Evolutionary conservation across 2,888 invertebrate species (phyloP).

Genomic region (Lottia gigantea): DNA sequence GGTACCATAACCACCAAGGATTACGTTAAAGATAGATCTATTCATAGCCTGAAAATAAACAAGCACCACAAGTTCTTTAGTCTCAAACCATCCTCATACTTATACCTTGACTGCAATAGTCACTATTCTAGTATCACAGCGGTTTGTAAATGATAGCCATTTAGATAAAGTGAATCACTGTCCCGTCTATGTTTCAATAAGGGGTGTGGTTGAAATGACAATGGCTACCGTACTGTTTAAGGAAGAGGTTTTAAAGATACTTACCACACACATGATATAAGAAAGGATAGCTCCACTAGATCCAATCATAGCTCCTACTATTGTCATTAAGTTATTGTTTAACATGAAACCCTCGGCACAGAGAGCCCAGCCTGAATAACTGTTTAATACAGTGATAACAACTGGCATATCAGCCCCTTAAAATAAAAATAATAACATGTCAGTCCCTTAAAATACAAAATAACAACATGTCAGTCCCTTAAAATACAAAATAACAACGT

Average conservation of each 20-base stretch:
- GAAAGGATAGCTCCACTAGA: conserved; percentile 92
- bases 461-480: no score
- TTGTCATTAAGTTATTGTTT: conserved; percentile 90
- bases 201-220: no score
- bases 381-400: conserved; percentile 90
- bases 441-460: no score
- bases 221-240: no score
- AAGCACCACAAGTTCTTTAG: background rate
- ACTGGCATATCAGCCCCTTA: conserved; percentile 94
- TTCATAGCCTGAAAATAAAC: conserved; percentile 71
- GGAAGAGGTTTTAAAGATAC: conserved; percentile 12
- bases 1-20: conserved; percentile 88
- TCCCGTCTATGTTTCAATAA: no score
- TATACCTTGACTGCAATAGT: no score
- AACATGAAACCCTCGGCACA: conserved; percentile 95
- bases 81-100: no score
- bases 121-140: no score
- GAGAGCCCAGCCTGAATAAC: conserved; percentile 92
- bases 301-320: conserved; percentile 90
- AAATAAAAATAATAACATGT: conserved; percentile 24
- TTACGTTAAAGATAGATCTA: conserved; percentile 87
- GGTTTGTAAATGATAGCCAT: no score
- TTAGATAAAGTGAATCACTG: no score
- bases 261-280: conserved; percentile 92
- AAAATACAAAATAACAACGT: no score